These are phyloP conservation scores for Vesta saturnalis DNA, from an alignment of 2,888 invertebrate species.

Conservation along the genomic window DNA sequence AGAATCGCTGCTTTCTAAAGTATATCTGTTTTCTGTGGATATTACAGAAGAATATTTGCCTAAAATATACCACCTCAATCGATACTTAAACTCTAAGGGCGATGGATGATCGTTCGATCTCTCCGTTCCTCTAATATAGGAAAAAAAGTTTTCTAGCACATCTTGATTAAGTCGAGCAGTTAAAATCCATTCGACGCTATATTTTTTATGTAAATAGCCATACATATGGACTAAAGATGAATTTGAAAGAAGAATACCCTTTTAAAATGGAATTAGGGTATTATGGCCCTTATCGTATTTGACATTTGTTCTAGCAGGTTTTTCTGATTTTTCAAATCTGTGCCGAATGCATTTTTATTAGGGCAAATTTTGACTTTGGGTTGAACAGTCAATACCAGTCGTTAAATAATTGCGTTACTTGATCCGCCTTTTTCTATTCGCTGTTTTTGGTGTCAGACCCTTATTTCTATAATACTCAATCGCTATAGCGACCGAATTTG, in stretches of 20 bases:
- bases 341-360: conserved; percentile 27
- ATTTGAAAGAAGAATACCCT: conserved; percentile 23
- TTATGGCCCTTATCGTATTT: conserved; percentile 22
- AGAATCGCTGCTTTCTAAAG: neutral
- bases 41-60: conserved; percentile 14
- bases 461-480: no score
- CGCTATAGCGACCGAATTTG: conserved; percentile 28
- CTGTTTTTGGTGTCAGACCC: conserved; percentile 13
- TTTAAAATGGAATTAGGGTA: conserved; percentile 31
- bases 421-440: conserved; percentile 18
- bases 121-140: conserved; percentile 15
- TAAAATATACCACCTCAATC: neutral
- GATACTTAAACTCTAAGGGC: neutral
- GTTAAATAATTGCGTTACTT: conserved; percentile 23
- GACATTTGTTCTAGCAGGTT: conserved; percentile 17
- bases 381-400: conserved; percentile 37
- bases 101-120: conserved; percentile 12
- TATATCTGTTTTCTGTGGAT: conserved; percentile 13
- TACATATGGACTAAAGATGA: neutral
- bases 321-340: conserved; percentile 18
- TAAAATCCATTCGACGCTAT: conserved; percentile 3
- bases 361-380: conserved; percentile 28
- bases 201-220: conserved; percentile 3
- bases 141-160: conserved; percentile 10
- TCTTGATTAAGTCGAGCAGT: conserved; percentile 5